Evolutionary conservation across 1,140 invertebrate genomes (phyloP).

Genomic region (Geopemphigus sp.): DNA sequence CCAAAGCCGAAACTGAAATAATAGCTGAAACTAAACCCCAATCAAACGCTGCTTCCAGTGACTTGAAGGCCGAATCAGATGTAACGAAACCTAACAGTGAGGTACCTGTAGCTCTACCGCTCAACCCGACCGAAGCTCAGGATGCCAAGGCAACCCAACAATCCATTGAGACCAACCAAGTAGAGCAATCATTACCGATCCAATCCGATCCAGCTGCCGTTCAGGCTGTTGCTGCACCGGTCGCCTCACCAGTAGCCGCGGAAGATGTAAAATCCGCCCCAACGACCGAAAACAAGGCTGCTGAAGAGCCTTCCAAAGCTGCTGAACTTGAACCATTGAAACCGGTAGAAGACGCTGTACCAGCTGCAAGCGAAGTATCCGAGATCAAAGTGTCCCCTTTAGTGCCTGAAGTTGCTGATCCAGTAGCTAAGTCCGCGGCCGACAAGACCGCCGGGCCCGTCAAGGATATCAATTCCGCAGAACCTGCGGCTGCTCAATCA

Average conservation of each 20-base stretch:
- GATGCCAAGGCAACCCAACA: conserved; percentile 51
- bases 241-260: conserved; percentile 50
- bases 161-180: conserved; percentile 16
- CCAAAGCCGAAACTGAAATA: conserved; percentile 19
- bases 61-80: conserved; percentile 51
- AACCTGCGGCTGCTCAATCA: conserved; percentile 8
- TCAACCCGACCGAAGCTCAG: conserved; percentile 56
- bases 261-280: conserved; percentile 40
- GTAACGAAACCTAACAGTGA: conserved; percentile 53
- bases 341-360: conserved; percentile 12
- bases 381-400: conserved; percentile 49
- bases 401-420: background rate
- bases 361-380: conserved; percentile 50
- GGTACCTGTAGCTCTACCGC: conserved; percentile 55
- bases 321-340: conserved; percentile 18
- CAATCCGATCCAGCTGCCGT: conserved; percentile 23
- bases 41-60: background rate
- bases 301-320: conserved; percentile 35
- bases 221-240: conserved; percentile 45
- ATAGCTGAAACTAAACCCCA: background rate
- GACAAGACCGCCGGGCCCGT: conserved; percentile 51
- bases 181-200: background rate
- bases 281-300: conserved; percentile 22
- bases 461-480: conserved; percentile 47
- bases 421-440: conserved; percentile 22